phyloP scores from a whole-genome alignment of 2,888 invertebrate genomes.

The Cynaeus angustus region DNA sequence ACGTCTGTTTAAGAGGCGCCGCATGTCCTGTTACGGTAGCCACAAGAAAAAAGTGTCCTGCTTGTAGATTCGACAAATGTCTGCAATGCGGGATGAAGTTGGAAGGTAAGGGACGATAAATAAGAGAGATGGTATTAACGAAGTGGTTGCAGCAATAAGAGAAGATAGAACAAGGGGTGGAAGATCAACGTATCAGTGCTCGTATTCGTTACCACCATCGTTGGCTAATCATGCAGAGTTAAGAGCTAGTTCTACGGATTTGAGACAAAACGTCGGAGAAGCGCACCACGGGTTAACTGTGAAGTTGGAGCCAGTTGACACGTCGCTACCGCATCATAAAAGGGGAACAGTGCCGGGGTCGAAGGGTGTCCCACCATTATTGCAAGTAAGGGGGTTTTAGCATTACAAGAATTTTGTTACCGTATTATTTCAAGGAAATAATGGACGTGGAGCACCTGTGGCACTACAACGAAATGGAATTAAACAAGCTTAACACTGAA shows the following conservation, averaged over 20 bases:
- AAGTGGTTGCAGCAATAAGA: slow-evolving; percentile 82
- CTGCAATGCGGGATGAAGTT: slow-evolving; percentile 97
- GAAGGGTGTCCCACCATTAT: slow-evolving; percentile 77
- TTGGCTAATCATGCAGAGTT: slow-evolving; percentile 72
- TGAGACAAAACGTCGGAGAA: slow-evolving; percentile 66
- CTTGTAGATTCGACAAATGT: slow-evolving; percentile 97
- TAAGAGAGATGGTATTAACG: background rate
- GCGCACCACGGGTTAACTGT: slow-evolving; percentile 65
- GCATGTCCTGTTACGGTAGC: slow-evolving; percentile 94
- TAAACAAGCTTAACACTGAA: slow-evolving; percentile 76
- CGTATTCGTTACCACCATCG: slow-evolving; percentile 88
- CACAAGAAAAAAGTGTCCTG: slow-evolving; percentile 97
- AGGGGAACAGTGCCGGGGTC: slow-evolving; percentile 60
- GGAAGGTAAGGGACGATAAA: slow-evolving; percentile 77
- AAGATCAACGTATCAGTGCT: slow-evolving; percentile 96
- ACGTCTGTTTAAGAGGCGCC: slow-evolving; percentile 92
- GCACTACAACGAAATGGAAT: slow-evolving; percentile 92
- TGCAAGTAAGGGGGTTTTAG: slow-evolving; percentile 80
- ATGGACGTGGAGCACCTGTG: slow-evolving; percentile 97
- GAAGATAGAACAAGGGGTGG: slow-evolving; percentile 97
- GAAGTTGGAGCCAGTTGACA: slow-evolving; percentile 73
- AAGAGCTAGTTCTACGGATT: slow-evolving; percentile 68
- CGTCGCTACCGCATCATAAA: slow-evolving; percentile 57
- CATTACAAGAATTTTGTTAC: no score
- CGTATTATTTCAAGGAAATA: slow-evolving; percentile 83